Percentiles rank a stretch among this genome's conserved stretches.
Evolutionary conservation across 2,797 vertebrate species (phyloP).

Genomic region (Odontamblyopus lacepedii): DNA sequence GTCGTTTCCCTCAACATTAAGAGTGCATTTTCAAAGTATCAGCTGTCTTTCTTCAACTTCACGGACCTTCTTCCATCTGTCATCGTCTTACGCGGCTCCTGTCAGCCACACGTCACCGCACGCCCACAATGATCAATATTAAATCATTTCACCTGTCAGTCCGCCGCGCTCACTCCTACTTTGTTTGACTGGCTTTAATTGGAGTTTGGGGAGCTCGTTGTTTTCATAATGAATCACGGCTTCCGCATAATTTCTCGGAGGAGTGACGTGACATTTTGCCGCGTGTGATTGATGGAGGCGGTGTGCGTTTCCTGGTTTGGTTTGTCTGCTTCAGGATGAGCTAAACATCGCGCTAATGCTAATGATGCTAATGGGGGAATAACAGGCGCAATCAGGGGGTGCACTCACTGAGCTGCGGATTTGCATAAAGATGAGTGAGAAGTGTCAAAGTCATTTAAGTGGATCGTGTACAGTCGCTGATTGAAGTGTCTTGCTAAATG

Average conservation of each 20-base stretch:
- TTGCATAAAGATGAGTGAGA: neutral
- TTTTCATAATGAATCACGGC: neutral
- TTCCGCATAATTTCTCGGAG: neutral
- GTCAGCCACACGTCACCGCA: neutral
- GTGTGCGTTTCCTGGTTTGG: slow-evolving; percentile 29
- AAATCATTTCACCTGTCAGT: neutral
- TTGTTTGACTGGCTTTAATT: neutral
- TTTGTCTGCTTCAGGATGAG: neutral
- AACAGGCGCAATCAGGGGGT: neutral
- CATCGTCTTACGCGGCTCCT: neutral
- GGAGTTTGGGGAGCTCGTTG: neutral
- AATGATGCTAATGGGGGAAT: neutral
- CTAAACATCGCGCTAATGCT: neutral
- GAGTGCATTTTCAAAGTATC: no score
- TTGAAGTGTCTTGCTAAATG: no score
- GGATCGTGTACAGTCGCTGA: no score
- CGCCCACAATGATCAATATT: neutral
- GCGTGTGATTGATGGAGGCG: slow-evolving; percentile 28
- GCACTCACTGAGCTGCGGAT: neutral
- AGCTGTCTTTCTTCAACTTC: no score
- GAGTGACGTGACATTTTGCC: slow-evolving; percentile 13
- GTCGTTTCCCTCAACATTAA: no score
- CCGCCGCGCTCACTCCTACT: neutral
- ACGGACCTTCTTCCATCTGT: neutral
- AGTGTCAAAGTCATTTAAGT: no score